Evolutionary conservation across 1,140 invertebrate species (phyloP), one percentile per base, ranked within the genome.

Genomic region (Trialeurodes vaporariorum): DNA sequence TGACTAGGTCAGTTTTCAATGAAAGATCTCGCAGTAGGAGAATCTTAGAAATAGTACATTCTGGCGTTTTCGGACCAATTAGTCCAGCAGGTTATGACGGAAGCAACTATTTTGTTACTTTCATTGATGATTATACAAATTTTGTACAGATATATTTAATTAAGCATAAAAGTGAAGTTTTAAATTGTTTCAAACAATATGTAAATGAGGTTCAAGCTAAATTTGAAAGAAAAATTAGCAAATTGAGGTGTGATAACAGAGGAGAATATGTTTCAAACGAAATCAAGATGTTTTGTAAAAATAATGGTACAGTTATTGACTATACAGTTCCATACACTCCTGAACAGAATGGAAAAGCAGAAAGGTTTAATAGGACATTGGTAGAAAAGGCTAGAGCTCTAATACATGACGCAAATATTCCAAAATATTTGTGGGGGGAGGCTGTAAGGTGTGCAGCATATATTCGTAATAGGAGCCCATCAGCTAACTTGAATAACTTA

Each of bases 191-290:
- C 58, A 71, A 73, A 67, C 66, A 77, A 59, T 77, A 75, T 65
- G 75, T 73, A 71, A 66, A 17, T 22, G 21, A 71, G 21, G 71
- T 77, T 9, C 72, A 78, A 66, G 78, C 74, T 63, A 74, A 80
- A 72, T 70, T 72, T 24, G 67, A 71, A 65, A 65, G 58, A 17
- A 69, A 69, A 64, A 74, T 79, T 61, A 76, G 74, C 66, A 67
- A 23, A 26, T 34, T 80, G 1, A 75, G 76, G 62, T 73, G 72
- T 61, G 79, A 81, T 63, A 81, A 81, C 72, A 79, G 79, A 2
- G 72, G 25, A 21, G 79, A 81, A 70, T 80, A 78, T 71, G 25
- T 72, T 0, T 79, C 73, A 64, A 68, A 70, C 21, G 64, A 72
- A 0, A 76, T 81, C 66, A 69, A 74, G 34, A 27, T 69, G 2